Conservation (phyloP, 2,113 vertebrate species). For the Syrmaticus mikado region DNA sequence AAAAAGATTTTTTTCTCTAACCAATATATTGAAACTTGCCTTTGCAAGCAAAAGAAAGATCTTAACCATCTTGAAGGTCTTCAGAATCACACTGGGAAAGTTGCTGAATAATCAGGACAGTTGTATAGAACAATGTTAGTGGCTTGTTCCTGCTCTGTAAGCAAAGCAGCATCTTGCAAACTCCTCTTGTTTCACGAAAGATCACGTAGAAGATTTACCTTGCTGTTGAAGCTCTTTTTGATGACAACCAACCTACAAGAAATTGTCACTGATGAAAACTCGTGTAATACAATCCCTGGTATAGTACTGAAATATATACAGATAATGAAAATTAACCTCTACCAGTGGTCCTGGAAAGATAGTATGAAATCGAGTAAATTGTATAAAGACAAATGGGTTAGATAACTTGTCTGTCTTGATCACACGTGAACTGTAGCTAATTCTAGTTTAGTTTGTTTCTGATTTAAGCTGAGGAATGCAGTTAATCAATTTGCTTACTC, state of each 20-base stretch:
- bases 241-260: background rate
- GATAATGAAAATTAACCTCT: background rate
- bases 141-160: background rate
- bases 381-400: background rate
- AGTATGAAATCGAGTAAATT: background rate
- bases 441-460: background rate
- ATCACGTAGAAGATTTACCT: background rate
- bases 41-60: background rate
- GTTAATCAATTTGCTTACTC: background rate
- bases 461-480: background rate
- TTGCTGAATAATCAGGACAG: background rate
- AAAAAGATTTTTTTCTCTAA: background rate
- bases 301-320: background rate
- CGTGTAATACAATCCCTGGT: background rate
- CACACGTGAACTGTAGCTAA: background rate
- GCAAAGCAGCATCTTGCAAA: background rate
- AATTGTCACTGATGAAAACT: background rate
- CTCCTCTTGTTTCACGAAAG: background rate
- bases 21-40: background rate
- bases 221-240: background rate
- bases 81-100: background rate
- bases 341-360: background rate
- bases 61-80: background rate
- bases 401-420: background rate
- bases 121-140: background rate